These are phyloP conservation scores for Agrilus cyanescens DNA, from an alignment of 2,888 invertebrate genomes.

Conservation along the genomic window DNA sequence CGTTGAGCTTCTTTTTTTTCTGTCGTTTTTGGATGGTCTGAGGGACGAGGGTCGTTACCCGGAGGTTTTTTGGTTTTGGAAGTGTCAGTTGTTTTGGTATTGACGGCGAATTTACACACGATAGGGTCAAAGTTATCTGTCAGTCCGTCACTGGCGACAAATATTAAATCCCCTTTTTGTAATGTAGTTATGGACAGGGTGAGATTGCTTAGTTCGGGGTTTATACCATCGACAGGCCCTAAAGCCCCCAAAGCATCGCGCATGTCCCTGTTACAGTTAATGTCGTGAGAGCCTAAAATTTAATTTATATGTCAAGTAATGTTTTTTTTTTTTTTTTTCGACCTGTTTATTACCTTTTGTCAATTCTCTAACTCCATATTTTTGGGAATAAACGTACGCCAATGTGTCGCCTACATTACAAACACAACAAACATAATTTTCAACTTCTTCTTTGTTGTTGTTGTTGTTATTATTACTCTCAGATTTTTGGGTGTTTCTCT, in stretches of 20 bases:
- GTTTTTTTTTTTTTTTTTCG: neutral
- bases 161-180: slow-evolving; percentile 70
- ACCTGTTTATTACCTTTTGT: slow-evolving; percentile 44
- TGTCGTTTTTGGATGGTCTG: neutral
- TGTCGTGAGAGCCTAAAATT: slow-evolving; percentile 63
- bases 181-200: slow-evolving; percentile 74
- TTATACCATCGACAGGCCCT: slow-evolving; percentile 74
- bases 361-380: slow-evolving; percentile 69
- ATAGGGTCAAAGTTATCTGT: slow-evolving; percentile 89
- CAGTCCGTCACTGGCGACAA: slow-evolving; percentile 80
- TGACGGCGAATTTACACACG: slow-evolving; percentile 71
- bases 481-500: too few species aligned
- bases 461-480: too few species aligned
- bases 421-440: slow-evolving; percentile 61
- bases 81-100: slow-evolving; percentile 28
- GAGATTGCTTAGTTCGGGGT: slow-evolving; percentile 77
- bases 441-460: slow-evolving; percentile 19
- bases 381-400: slow-evolving; percentile 72
- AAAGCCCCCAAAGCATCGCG: slow-evolving; percentile 79
- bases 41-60: neutral
- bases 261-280: slow-evolving; percentile 73
- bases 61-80: slow-evolving; percentile 25
- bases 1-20: neutral
- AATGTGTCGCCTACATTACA: slow-evolving; percentile 85
- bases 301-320: neutral